These are phyloP conservation scores for Catharus fuscescens DNA, from an alignment of 2,113 vertebrate species.

Conservation along the genomic window DNA sequence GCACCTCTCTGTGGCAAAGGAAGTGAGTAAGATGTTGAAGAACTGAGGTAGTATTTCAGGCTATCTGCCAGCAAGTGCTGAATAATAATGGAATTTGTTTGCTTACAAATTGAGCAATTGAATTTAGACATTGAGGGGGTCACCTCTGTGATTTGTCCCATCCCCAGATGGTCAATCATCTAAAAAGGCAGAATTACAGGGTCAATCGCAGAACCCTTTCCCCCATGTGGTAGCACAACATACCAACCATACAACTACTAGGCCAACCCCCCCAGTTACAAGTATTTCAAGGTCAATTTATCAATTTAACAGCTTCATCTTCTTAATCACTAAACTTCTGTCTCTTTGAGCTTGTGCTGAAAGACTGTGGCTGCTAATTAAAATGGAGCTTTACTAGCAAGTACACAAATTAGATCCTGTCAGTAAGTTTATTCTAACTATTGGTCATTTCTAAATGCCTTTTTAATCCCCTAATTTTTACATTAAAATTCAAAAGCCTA, in stretches of 20 bases:
- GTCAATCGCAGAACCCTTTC: conserved; percentile 54
- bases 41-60: conserved; percentile 32
- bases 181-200: conserved; percentile 17
- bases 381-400: conserved; percentile 93
- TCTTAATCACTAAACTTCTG: conserved; percentile 96
- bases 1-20: conserved; percentile 48
- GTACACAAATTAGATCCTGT: conserved; percentile 96
- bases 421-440: conserved; percentile 94
- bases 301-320: conserved; percentile 92
- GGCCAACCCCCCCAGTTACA: conserved; percentile 83
- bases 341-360: conserved; percentile 90
- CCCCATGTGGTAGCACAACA: conserved; percentile 57
- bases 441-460: conserved; percentile 97
- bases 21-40: not conserved
- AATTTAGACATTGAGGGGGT: conserved; percentile 31
- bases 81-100: conserved; percentile 62
- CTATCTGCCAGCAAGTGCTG: conserved; percentile 17
- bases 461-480: conserved; percentile 98
- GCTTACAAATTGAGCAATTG: conserved; percentile 53
- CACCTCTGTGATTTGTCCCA: conserved; percentile 32
- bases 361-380: conserved; percentile 93
- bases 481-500: conserved; percentile 96
- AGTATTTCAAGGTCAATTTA: conserved; percentile 92
- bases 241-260: conserved; percentile 71
- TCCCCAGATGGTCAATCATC: conserved; percentile 1